Percentiles rank a stretch among this genome's conserved stretches.
Evolutionary conservation across 2,113 vertebrate genomes (phyloP).

Genomic region (Panthera uncia): DNA sequence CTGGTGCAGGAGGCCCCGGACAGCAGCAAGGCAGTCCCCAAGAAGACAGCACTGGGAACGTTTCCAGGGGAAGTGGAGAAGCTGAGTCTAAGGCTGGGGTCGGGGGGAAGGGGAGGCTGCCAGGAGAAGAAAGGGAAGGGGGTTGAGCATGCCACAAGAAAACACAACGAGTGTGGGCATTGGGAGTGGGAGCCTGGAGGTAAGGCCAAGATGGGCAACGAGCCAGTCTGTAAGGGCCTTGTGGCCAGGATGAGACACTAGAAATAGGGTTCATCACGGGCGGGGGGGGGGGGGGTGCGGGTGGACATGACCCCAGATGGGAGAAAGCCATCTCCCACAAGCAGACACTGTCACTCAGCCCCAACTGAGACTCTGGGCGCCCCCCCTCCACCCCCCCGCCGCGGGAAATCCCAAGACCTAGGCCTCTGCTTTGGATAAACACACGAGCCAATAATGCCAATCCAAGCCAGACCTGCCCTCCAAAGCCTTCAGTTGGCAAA

Average conservation of each 20-base stretch:
- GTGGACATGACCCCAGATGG: background rate
- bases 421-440: slow-evolving; percentile 28
- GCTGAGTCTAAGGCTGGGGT: background rate
- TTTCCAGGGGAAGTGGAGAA: background rate
- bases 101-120: background rate
- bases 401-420: background rate
- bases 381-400: background rate
- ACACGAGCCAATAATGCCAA: background rate
- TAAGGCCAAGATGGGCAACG: rapidly evolving
- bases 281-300: rapidly evolving
- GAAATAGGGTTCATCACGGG: background rate
- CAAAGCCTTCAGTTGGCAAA: background rate
- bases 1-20: rapidly evolving
- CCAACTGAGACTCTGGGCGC: background rate
- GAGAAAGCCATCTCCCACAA: background rate
- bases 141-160: background rate
- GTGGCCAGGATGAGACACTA: background rate
- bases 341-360: background rate
- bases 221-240: background rate
- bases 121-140: background rate
- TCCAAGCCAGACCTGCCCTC: background rate
- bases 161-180: rapidly evolving
- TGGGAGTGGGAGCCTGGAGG: background rate
- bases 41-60: background rate
- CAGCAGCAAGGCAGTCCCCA: rapidly evolving